Conservation (phyloP, 1,140 invertebrate genomes). For the Lepidurus apus region DNA sequence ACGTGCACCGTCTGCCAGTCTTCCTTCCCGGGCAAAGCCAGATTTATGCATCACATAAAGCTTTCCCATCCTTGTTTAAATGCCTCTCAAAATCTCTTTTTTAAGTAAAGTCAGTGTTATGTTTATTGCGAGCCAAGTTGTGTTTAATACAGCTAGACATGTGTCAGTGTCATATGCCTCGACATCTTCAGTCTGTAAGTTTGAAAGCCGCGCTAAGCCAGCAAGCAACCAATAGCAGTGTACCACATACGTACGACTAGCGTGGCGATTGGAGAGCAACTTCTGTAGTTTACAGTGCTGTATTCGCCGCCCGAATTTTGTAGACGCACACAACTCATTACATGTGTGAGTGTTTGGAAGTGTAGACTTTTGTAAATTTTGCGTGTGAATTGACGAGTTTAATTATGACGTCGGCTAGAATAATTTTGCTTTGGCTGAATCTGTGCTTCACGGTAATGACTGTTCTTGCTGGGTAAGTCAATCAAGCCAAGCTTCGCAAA, state of each 20-base stretch:
- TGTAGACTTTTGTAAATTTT: background rate
- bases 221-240: background rate
- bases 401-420: background rate
- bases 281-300: background rate
- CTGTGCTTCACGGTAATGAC: conserved; percentile 20
- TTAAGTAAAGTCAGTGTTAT: background rate
- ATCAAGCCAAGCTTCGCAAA: conserved; percentile 40
- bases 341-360: conserved; percentile 1
- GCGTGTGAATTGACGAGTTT: background rate
- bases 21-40: background rate
- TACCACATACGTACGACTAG: background rate
- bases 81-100: background rate
- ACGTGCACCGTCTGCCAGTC: background rate
- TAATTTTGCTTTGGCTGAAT: conserved; percentile 20
- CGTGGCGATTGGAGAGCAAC: background rate
- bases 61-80: background rate
- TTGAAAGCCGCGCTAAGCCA: background rate
- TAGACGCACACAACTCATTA: background rate
- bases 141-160: background rate
- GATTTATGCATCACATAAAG: background rate
- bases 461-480: conserved; percentile 28
- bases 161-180: background rate
- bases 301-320: background rate
- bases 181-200: background rate
- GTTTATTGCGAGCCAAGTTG: background rate